phyloP scores from a whole-genome alignment of 2,113 vertebrate species.

The Sander lucioperca region DNA sequence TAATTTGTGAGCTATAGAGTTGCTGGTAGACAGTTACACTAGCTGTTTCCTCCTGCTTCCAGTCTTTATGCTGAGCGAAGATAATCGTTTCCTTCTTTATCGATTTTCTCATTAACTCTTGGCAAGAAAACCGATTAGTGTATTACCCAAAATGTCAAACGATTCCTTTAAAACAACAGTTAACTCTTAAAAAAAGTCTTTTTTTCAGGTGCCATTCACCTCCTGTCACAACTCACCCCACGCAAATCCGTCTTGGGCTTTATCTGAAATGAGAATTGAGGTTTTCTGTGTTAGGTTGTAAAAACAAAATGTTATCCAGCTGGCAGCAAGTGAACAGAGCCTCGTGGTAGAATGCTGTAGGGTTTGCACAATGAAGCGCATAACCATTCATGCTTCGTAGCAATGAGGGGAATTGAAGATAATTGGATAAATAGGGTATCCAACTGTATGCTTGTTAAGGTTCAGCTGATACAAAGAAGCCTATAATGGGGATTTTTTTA shows the following conservation, averaged over 20 bases:
- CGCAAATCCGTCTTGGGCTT: conserved; percentile 25
- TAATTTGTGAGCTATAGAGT: not conserved
- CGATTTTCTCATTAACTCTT: conserved; percentile 1
- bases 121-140: not conserved
- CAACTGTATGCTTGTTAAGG: not conserved
- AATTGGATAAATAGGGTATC: conserved; percentile 9
- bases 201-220: not conserved
- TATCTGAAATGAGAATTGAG: conserved; percentile 20
- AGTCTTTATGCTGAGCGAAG: not conserved
- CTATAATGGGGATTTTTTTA: not conserved
- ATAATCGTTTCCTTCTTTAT: not conserved
- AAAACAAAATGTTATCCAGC: conserved; percentile 36
- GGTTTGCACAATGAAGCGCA: conserved; percentile 11
- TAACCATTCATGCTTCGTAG: conserved; percentile 1
- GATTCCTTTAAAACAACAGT: not conserved
- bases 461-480: conserved; percentile 14
- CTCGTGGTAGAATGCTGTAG: conserved; percentile 16
- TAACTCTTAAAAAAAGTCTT: not conserved
- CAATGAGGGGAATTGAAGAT: not conserved
- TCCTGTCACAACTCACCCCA: conserved; percentile 36
- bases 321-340: conserved; percentile 30
- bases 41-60: not conserved
- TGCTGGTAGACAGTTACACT: not conserved
- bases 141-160: conserved; percentile 24
- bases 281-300: conserved; percentile 35